Evolutionary conservation across 2,888 invertebrate genomes (phyloP), one percentile per base, ranked within the genome.

Genomic region (Epirrita christyi): DNA sequence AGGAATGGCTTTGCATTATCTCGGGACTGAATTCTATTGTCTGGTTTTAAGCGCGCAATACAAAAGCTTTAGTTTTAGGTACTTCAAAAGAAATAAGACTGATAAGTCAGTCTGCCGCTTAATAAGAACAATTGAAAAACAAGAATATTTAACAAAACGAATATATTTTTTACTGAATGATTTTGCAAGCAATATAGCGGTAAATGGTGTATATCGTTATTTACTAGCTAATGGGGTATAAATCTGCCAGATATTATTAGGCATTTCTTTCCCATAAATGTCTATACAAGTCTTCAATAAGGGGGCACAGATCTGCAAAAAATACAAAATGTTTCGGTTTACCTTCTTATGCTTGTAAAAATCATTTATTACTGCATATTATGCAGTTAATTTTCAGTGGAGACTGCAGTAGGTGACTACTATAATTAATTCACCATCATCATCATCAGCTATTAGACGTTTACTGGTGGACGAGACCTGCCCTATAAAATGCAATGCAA

Each of bases 241-340:
- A 64, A 92, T 81, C 75, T 87, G 88, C 88, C 89, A 91, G 66
- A 92, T 71, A 68, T 90, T 90, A 64, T 82, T 81, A 0, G 84
- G 78, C 42, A 79, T 61, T 62, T 92, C 90, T 43, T 81, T 75
- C 14, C 90, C 90, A 58, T 88, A 90, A 2, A 89, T 77, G 55
- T 91, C 88, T 38, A 89, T 75, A 64, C 82, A 83, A 6, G 90
- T 91, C 67, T 85, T 87, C 84, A 91, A 79, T 41, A 83, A 11
- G 1, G 85, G 86, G 3, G 83, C 76, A 63, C 86, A 87, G 56
- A 87, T 59, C 91, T 92, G 80, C 28, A 81, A 81, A 51, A 49
- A 68, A 53, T 21, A 14, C 40, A 40, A 21, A 32, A 32, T 32
- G 1, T 32, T 32, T 32, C 32, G 9, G 32, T 32, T 32, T 8